phyloP scores from a whole-genome alignment of 2,113 vertebrate genomes.

The Syngnathus typhle region DNA sequence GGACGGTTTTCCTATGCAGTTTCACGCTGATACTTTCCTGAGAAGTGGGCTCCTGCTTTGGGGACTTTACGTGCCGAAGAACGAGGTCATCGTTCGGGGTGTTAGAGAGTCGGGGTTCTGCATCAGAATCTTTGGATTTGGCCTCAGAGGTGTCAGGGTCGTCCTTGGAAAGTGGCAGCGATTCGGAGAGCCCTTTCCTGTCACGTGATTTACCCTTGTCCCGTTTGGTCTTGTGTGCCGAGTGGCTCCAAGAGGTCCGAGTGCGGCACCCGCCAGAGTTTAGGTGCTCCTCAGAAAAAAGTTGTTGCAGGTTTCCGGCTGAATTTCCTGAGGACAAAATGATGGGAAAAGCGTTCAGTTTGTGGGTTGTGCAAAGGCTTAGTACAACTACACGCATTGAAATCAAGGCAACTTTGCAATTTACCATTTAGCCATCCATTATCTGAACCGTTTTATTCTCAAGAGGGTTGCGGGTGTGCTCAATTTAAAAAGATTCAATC shows the following conservation, averaged over 20 bases:
- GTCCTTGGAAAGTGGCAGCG: constrained; percentile 27
- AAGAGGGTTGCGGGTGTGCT: no score
- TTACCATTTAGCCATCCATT: no score
- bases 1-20: constrained; percentile 30
- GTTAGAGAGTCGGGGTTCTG: neutral
- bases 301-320: constrained; percentile 63
- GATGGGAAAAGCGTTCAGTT: neutral
- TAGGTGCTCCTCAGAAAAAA: constrained; percentile 72
- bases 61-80: constrained; percentile 2
- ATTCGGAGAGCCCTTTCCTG: constrained; percentile 62
- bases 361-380: no score
- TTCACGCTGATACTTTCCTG: constrained; percentile 13
- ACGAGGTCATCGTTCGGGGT: constrained; percentile 19
- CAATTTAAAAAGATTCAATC: no score
- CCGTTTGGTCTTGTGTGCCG: constrained; percentile 47
- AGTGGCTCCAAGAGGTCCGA: constrained; percentile 73
- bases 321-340: constrained; percentile 33
- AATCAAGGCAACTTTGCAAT: no score
- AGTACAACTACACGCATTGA: no score
- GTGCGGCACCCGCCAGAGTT: constrained; percentile 70
- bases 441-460: no score
- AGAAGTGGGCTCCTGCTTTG: constrained; percentile 9
- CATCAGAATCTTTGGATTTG: neutral
- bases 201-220: constrained; percentile 65
- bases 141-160: constrained; percentile 24